These are phyloP conservation scores for Dysidea cf. avara DNA, from an alignment of 37 sponge, comb jelly and placozoan genomes.

Conservation along the genomic window DNA sequence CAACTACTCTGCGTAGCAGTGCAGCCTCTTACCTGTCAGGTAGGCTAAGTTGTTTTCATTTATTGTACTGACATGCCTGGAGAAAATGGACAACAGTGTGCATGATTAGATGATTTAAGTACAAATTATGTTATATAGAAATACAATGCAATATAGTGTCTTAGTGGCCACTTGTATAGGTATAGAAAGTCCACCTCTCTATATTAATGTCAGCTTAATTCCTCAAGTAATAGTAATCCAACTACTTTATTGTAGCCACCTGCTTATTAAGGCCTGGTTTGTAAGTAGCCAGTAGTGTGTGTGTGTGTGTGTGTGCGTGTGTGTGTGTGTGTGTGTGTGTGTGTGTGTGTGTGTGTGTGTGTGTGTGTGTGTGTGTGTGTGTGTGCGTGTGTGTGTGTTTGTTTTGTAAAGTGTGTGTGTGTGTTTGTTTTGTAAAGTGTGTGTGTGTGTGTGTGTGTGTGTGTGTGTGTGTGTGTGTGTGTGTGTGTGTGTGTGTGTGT, in stretches of 20 bases:
- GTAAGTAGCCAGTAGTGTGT: constrained; percentile 8
- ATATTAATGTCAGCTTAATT: neutral
- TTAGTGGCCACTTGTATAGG: too few species aligned
- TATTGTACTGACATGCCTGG: neutral
- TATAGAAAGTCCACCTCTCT: too few species aligned
- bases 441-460: constrained; percentile 22
- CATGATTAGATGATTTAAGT: too few species aligned
- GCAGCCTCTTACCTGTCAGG: constrained; percentile 28
- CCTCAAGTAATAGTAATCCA: too few species aligned
- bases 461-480: constrained; percentile 14
- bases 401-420: constrained; percentile 6
- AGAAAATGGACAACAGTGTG: too few species aligned
- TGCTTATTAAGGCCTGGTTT: too few species aligned
- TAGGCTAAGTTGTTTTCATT: constrained; percentile 67
- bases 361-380: constrained; percentile 34
- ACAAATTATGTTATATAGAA: too few species aligned
- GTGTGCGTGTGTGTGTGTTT: constrained; percentile 31
- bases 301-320: constrained; percentile 10
- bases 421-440: constrained; percentile 2
- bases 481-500: neutral
- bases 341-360: constrained; percentile 36
- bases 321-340: constrained; percentile 40
- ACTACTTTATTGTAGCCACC: too few species aligned
- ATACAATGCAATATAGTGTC: too few species aligned
- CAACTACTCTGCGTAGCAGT: too few species aligned